Base-by-base conservation (phyloP, 1,140 invertebrate species). In the Bombus vancouverensis region DNA sequence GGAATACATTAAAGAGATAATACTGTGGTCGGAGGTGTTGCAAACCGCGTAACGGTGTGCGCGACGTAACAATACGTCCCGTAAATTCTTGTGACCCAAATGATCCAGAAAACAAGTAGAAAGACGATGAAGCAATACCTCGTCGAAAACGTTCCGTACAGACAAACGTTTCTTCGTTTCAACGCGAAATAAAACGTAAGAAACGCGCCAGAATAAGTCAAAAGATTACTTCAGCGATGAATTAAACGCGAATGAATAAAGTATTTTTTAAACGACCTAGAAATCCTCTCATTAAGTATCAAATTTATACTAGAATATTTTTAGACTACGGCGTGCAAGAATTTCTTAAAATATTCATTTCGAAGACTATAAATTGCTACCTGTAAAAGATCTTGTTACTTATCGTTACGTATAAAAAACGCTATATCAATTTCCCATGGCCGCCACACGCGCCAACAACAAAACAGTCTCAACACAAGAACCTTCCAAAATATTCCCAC, bases 61-160 rank as follows among this genome's bases (percentile, higher is more conserved):
- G 68, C 83, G 68, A 72, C 53, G n/a, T 73, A 73, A 80, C 77
- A 73, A 80, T 85, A 44, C 74, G 39, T 84, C 75, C 75, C 74
- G 65, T 71, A 84, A 78, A 84, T 70, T 78, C 28, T 78, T 71
- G 18, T 62, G 82, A 78, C 66, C 66, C n/a, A 71, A 71, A 84
- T 78, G 37, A 71, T 70, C n/a, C 74, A 8, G 74, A 71, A 84
- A 84, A 62, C 42, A 71, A 78, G 42, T n/a, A 12, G 25, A 3
- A 42, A 42, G 34, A 68, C 34, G 28, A n/a, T 12, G 39, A 6
- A 25, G 47, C 2, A 73, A 72, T 10, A 44, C 3, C 22, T 34
- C 5, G 8, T 25, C 5, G 28, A 28, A 71, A 34, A 32, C 28
- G 22, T 22, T 6, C 47, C 47, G 47, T 53, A 53, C 18, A 18